Percentiles rank a stretch among this genome's conserved stretches.
These are phyloP conservation scores for Microtus montanus DNA, from an alignment of 2,113 vertebrate species.

Conservation along the genomic window DNA sequence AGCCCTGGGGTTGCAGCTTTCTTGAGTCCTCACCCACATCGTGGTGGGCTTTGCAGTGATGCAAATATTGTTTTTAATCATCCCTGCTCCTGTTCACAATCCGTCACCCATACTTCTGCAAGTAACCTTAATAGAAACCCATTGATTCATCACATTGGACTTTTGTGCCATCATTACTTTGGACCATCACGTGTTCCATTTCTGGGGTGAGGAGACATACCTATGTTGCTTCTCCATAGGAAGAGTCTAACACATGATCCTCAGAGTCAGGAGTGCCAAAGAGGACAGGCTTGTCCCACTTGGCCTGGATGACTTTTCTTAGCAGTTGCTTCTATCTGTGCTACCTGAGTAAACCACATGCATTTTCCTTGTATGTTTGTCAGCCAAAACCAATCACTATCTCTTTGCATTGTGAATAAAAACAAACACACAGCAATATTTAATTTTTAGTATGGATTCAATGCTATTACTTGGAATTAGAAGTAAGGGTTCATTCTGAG, in stretches of 20 bases:
- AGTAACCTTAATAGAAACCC: not conserved
- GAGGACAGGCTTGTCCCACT: not conserved
- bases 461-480: conserved; percentile 31
- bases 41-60: not conserved
- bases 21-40: not conserved
- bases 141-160: not conserved
- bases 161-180: not conserved
- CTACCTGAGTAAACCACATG: not conserved
- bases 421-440: conserved; percentile 52
- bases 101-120: not conserved
- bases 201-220: not conserved
- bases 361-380: not conserved
- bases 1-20: not conserved
- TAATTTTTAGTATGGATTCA: conserved; percentile 51
- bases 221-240: not conserved
- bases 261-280: not conserved
- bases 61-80: not conserved
- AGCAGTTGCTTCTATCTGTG: not conserved
- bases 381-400: conserved; percentile 45
- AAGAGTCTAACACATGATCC: not conserved
- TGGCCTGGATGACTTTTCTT: not conserved
- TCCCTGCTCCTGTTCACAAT: not conserved
- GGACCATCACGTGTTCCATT: not conserved
- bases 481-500: conserved; percentile 49
- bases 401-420: conserved; percentile 51